Evolutionary conservation across 2,888 invertebrate species (phyloP).

Genomic region (Alentia gelatinosa): DNA sequence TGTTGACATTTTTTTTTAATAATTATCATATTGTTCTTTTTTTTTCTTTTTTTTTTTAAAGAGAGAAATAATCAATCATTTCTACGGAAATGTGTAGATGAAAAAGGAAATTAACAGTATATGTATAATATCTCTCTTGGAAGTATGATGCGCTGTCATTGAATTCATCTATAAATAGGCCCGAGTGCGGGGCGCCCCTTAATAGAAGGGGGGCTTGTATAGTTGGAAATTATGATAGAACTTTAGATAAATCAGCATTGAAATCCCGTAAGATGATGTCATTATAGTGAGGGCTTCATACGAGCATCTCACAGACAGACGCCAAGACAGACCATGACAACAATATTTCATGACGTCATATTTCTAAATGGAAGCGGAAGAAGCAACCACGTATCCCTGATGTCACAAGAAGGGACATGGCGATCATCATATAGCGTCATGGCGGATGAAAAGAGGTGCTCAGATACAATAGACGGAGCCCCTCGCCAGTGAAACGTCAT

Average conservation of each 20-base stretch:
- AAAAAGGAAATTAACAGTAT: background rate
- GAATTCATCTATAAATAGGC: background rate
- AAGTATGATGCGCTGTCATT: background rate
- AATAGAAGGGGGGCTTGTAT: background rate
- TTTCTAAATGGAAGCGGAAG: too few relatives aligned
- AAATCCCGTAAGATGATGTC: background rate
- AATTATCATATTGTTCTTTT: background rate
- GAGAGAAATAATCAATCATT: too few relatives aligned
- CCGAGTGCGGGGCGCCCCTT: background rate
- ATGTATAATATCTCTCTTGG: background rate
- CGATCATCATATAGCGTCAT: too few relatives aligned
- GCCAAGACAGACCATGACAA: too few relatives aligned
- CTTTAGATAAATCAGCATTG: conserved; percentile 1
- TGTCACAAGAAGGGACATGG: too few relatives aligned
- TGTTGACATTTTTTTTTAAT: conserved; percentile 13
- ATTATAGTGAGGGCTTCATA: too few relatives aligned
- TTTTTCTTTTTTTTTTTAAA: background rate
- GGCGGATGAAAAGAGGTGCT: too few relatives aligned
- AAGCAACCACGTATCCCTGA: too few relatives aligned
- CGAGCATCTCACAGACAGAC: too few relatives aligned
- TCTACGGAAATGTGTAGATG: background rate
- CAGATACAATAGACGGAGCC: too few relatives aligned
- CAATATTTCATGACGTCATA: too few relatives aligned
- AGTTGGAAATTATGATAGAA: conserved; percentile 16
- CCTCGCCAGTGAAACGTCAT: too few relatives aligned